phyloP scores from a whole-genome alignment of 2,113 vertebrate genomes.

The Garra rufa region DNA sequence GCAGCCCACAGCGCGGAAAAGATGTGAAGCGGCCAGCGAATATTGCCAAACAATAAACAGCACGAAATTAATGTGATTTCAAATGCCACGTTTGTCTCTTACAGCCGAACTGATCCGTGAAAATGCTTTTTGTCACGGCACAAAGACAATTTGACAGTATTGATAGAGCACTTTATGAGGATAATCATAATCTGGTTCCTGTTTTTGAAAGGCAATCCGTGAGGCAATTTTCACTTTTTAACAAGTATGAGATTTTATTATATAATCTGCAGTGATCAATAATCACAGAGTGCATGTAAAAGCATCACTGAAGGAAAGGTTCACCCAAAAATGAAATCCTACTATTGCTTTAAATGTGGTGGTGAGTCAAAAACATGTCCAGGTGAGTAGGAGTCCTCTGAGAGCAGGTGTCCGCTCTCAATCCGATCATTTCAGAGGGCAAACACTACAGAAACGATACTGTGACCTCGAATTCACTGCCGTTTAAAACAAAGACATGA shows the following conservation, averaged over 20 bases:
- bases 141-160: constrained; percentile 39
- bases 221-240: background rate
- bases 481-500: constrained; percentile 41
- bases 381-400: background rate
- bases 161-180: constrained; percentile 37
- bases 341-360: background rate
- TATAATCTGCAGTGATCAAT: background rate
- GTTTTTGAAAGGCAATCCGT: constrained; percentile 16
- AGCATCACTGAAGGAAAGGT: background rate
- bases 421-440: constrained; percentile 50
- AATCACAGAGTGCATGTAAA: background rate
- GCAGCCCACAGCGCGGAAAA: constrained; percentile 20
- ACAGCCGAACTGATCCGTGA: constrained; percentile 34
- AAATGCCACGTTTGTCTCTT: constrained; percentile 52
- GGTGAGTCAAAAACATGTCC: background rate
- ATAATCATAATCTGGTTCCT: constrained; percentile 35
- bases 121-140: constrained; percentile 37
- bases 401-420: constrained; percentile 45
- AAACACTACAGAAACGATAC: constrained; percentile 7
- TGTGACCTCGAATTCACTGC: constrained; percentile 17
- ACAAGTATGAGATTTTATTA: background rate
- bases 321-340: background rate
- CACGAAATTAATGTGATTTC: constrained; percentile 55
- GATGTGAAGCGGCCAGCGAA: constrained; percentile 46
- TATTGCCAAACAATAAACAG: constrained; percentile 47